These are phyloP conservation scores for Aldrovandia affinis DNA, from an alignment of 2,797 vertebrate genomes.

Conservation along the genomic window DNA sequence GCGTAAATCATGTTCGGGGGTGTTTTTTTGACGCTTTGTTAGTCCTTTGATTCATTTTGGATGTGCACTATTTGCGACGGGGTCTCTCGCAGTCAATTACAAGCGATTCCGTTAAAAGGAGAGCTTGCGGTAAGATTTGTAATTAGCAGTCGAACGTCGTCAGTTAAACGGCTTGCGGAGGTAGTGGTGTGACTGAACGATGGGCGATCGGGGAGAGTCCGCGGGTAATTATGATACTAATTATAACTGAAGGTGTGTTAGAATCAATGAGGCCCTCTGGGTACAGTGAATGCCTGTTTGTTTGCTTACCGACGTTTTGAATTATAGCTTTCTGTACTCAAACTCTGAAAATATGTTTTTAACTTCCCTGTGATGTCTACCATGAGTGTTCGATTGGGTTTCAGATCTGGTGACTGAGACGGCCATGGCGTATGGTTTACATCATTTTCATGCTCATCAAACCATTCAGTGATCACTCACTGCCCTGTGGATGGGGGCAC, in stretches of 20 bases:
- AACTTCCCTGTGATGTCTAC: too few species aligned
- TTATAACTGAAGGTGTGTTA: slow-evolving; percentile 8
- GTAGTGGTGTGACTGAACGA: not conserved
- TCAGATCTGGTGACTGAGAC: too few species aligned
- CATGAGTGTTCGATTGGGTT: too few species aligned
- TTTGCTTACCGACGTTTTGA: too few species aligned
- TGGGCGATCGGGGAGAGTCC: not conserved
- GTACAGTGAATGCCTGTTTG: not conserved
- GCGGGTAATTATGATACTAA: not conserved
- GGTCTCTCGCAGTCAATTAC: not conserved
- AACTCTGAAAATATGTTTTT: too few species aligned
- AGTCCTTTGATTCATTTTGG: not conserved
- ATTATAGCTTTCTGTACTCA: too few species aligned
- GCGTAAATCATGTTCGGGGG: not conserved
- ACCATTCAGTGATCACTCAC: too few species aligned
- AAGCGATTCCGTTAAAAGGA: not conserved
- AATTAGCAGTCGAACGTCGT: not conserved
- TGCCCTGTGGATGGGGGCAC: too few species aligned
- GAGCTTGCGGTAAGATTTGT: not conserved
- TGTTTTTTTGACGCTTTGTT: not conserved
- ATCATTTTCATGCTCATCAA: too few species aligned
- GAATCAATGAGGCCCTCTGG: not conserved
- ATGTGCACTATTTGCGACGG: not conserved
- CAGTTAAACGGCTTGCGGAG: not conserved
- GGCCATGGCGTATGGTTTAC: too few species aligned